Conservation (phyloP, 2,888 invertebrate genomes). For the Eudemis profundana region DNA sequence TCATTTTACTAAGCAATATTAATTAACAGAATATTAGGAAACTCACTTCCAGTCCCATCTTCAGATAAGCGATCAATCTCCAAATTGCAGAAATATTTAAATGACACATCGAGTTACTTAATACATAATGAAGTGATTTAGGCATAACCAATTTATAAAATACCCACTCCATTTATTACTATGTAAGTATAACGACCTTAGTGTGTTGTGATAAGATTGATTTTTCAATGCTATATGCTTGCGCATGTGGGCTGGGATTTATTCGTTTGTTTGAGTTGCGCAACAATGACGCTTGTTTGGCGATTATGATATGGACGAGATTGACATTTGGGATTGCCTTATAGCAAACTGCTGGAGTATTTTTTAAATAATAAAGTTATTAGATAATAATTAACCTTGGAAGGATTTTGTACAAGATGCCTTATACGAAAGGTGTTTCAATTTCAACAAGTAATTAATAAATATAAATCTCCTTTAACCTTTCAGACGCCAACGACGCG, state of each 20-base stretch:
- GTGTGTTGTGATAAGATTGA: neutral
- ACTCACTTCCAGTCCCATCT: neutral
- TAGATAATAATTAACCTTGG: too few species aligned
- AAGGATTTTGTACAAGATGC: too few species aligned
- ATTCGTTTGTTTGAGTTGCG: slow-evolving; percentile 28
- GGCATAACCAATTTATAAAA: slow-evolving; percentile 28
- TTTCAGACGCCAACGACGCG: too few species aligned
- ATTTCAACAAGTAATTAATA: too few species aligned
- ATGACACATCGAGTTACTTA: slow-evolving; percentile 31
- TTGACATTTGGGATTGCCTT: slow-evolving; percentile 32
- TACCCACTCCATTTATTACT: neutral
- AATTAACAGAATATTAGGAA: neutral
- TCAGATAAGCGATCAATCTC: slow-evolving; percentile 25
- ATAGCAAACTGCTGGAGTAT: neutral
- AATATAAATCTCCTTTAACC: too few species aligned
- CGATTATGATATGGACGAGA: slow-evolving; percentile 32
- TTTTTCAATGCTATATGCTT: neutral
- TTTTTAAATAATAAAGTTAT: neutral
- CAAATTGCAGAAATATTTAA: slow-evolving; percentile 36
- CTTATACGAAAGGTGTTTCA: too few species aligned
- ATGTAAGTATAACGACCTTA: neutral
- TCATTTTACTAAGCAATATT: neutral
- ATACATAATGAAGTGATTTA: slow-evolving; percentile 33
- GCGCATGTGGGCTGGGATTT: slow-evolving; percentile 28
- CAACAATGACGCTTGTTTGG: slow-evolving; percentile 33